A percentile compares a stretch with the other conserved stretches of the same genome.
phyloP scores from a whole-genome alignment of 1,140 invertebrate species.

The Camponotus pennsylvanicus region DNA sequence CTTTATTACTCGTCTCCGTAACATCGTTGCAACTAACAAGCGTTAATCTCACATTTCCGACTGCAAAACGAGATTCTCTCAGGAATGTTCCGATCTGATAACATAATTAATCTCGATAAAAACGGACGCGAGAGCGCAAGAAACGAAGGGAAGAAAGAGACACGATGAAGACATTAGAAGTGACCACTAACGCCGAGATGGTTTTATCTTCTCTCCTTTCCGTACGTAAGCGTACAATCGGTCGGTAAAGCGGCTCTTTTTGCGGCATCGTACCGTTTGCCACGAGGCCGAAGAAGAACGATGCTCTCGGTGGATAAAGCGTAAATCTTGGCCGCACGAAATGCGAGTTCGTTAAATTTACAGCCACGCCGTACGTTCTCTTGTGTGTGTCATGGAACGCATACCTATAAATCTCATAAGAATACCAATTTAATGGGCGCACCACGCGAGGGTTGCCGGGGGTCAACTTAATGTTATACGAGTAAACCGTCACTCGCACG shows the following conservation, averaged over 20 bases:
- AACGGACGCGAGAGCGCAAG: background rate
- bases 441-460: background rate
- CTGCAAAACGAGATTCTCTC: background rate
- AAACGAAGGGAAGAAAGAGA: constrained; percentile 15
- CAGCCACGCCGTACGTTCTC: background rate
- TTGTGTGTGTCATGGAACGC: constrained; percentile 45
- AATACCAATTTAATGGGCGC: constrained; percentile 37
- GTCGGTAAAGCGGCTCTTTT: constrained; percentile 46
- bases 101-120: constrained; percentile 45
- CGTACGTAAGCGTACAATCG: background rate
- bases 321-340: constrained; percentile 47
- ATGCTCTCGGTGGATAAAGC: constrained; percentile 53
- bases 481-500: constrained; percentile 25
- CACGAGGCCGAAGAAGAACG: constrained; percentile 38
- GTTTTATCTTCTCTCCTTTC: constrained; percentile 51
- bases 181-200: constrained; percentile 44
- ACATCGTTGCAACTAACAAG: constrained; percentile 2
- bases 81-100: constrained; percentile 16
- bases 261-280: constrained; percentile 22
- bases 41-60: background rate
- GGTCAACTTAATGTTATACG: constrained; percentile 27
- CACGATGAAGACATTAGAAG: constrained; percentile 39
- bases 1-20: background rate
- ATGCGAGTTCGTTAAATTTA: constrained; percentile 58
- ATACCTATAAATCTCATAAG: constrained; percentile 54